Conservation (phyloP, 2,797 vertebrate genomes). For the Pseudochirops cupreus region DNA sequence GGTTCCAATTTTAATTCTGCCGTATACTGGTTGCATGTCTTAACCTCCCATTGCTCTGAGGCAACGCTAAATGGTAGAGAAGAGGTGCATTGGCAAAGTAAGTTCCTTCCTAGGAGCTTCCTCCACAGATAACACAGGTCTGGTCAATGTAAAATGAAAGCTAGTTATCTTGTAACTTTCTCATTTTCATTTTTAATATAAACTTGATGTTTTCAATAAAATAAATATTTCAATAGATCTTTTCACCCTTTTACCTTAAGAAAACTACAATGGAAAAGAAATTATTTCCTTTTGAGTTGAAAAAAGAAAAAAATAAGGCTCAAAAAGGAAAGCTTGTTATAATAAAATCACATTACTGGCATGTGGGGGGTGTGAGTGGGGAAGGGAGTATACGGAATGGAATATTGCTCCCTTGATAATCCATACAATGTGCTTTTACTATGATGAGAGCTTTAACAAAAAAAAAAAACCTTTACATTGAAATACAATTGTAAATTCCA, state of each 20-base stretch:
- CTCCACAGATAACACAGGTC: not conserved
- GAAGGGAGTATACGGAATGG: conserved; percentile 2
- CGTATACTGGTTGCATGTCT: not conserved
- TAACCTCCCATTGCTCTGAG: not conserved
- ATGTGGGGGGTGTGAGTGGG: not conserved
- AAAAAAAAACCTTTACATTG: conserved; percentile 63
- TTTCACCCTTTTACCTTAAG: conserved; percentile 46
- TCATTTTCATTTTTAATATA: not conserved
- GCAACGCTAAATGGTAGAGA: not conserved
- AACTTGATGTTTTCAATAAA: conserved; percentile 34
- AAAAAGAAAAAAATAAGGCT: not conserved
- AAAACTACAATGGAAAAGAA: conserved; percentile 29
- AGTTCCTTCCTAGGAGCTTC: not conserved
- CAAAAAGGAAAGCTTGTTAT: not conserved
- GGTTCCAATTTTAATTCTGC: not conserved
- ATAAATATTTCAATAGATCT: conserved; percentile 26
- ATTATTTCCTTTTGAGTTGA: not conserved
- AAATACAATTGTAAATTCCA: conserved; percentile 58
- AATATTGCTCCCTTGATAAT: conserved; percentile 53
- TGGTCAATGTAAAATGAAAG: not conserved
- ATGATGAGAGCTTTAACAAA: conserved; percentile 35
- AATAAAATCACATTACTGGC: not conserved
- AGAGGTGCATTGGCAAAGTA: not conserved
- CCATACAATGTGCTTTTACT: conserved; percentile 55
- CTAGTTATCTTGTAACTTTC: not conserved